Percentiles rank a stretch among this genome's conserved stretches.
Conservation (phyloP, 2,113 vertebrate genomes). For the Progne subis region DNA sequence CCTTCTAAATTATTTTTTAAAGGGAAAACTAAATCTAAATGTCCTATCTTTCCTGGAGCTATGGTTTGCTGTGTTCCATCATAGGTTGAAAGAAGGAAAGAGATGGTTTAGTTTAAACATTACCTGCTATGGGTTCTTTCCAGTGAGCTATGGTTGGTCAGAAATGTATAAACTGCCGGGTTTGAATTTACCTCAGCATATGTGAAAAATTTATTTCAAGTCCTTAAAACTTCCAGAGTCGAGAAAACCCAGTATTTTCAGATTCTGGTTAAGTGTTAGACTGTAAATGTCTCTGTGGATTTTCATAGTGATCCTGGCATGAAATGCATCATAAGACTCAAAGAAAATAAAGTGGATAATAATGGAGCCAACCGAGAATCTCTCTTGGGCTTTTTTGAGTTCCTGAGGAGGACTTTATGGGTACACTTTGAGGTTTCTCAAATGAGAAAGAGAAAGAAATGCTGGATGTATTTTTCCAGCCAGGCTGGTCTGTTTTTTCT, state of each 20-base stretch:
- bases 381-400: background rate
- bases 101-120: background rate
- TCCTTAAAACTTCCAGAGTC: background rate
- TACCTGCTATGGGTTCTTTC: background rate
- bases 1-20: background rate
- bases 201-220: background rate
- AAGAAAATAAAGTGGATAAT: background rate
- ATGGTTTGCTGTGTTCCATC: background rate
- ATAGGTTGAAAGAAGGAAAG: background rate
- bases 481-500: background rate
- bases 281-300: background rate
- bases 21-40: background rate
- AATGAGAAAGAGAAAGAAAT: background rate
- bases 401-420: background rate
- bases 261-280: background rate
- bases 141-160: background rate
- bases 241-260: background rate
- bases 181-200: background rate
- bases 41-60: background rate
- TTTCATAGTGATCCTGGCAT: background rate
- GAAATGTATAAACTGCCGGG: background rate
- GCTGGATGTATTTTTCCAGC: background rate
- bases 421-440: background rate
- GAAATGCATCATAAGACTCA: background rate
- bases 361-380: background rate